These are phyloP conservation scores for Drosophila fulvimacula DNA, from an alignment of 2,888 invertebrate species.

Conservation along the genomic window DNA sequence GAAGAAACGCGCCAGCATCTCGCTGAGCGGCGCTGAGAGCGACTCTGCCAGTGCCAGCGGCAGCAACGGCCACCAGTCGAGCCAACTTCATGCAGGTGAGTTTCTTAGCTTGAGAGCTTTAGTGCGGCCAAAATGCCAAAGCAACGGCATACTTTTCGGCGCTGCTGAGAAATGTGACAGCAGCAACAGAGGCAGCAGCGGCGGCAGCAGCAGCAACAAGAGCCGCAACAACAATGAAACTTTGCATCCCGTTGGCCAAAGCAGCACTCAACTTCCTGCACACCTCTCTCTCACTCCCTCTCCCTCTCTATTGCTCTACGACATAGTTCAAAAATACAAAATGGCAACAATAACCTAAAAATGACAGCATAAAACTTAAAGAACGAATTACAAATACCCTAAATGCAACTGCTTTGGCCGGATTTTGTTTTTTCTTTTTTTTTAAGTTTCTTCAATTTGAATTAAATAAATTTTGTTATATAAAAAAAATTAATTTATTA, in stretches of 20 bases:
- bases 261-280: not conserved
- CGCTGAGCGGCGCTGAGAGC: slow-evolving; percentile 42
- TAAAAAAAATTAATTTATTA: no score
- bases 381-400: slow-evolving; percentile 16
- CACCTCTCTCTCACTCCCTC: not conserved
- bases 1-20: slow-evolving; percentile 58
- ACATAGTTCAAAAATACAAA: slow-evolving; percentile 55
- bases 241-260: slow-evolving; percentile 31
- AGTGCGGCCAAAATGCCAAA: slow-evolving; percentile 1
- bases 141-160: slow-evolving; percentile 69
- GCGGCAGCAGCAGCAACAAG: not conserved
- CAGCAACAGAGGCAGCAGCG: slow-evolving; percentile 5
- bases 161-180: slow-evolving; percentile 46
- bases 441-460: no score
- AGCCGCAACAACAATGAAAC: slow-evolving; percentile 28
- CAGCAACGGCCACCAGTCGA: slow-evolving; percentile 24
- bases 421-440: no score
- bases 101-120: slow-evolving; percentile 45
- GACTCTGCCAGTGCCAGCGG: slow-evolving; percentile 32
- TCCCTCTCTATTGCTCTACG: slow-evolving; percentile 1
- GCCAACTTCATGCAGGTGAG: slow-evolving; percentile 61
- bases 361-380: not conserved
- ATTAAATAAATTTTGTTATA: no score
- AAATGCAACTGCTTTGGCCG: no score
- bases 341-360: slow-evolving; percentile 45